A percentile compares a stretch with the other conserved stretches of the same genome.
phyloP scores from a whole-genome alignment of 1,140 invertebrate species.

The Solen grandis region DNA sequence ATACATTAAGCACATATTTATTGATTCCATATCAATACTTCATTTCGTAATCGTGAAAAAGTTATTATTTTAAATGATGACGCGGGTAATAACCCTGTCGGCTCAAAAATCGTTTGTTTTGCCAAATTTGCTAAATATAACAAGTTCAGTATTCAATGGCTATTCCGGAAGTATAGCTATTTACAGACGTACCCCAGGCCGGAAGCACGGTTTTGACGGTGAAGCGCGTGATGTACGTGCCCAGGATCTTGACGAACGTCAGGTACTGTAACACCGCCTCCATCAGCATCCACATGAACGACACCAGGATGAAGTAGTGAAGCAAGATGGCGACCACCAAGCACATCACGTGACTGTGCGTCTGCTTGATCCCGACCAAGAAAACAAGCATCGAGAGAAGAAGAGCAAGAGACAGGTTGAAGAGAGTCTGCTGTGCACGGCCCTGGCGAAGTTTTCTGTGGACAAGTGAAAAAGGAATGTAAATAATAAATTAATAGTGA shows the following conservation, averaged over 20 bases:
- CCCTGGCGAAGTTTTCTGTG: conserved; percentile 76
- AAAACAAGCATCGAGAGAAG: conserved; percentile 73
- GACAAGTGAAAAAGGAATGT: conserved; percentile 22
- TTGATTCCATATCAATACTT: too few species aligned
- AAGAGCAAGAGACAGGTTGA: conserved; percentile 75
- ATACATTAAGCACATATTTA: too few species aligned
- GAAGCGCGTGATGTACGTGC: conserved; percentile 80
- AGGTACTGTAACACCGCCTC: conserved; percentile 82
- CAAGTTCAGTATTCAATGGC: too few species aligned
- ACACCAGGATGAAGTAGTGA: conserved; percentile 81
- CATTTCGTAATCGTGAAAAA: too few species aligned
- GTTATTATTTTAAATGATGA: too few species aligned
- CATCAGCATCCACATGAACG: conserved; percentile 82
- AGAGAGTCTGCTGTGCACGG: conserved; percentile 76
- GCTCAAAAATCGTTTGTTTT: too few species aligned
- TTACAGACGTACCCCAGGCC: conserved; percentile 82
- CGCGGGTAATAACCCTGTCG: too few species aligned
- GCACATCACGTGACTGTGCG: conserved; percentile 71
- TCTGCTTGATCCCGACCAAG: conserved; percentile 74
- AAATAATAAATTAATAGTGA: too few species aligned
- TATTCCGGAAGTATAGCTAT: too few species aligned
- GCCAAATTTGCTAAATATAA: too few species aligned
- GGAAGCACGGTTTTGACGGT: conserved; percentile 79
- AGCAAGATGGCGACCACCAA: conserved; percentile 77
- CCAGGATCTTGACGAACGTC: conserved; percentile 82